These are phyloP conservation scores for Acipenser transmontanus DNA, from an alignment of 2,797 vertebrate species.

Conservation along the genomic window DNA sequence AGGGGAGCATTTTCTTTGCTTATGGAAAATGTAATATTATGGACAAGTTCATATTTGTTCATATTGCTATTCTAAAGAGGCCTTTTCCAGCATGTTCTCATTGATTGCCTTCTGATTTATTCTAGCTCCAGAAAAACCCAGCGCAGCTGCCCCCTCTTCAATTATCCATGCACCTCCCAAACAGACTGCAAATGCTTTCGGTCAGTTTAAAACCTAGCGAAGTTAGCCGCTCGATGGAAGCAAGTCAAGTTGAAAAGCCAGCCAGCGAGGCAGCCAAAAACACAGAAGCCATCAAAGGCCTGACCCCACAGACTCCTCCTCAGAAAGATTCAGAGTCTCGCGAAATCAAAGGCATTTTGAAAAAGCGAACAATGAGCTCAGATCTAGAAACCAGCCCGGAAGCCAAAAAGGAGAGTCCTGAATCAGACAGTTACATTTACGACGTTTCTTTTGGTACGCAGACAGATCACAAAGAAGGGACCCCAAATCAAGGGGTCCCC, in stretches of 20 bases:
- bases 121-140: constrained; percentile 55
- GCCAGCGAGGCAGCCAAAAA: neutral
- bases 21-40: too few relatives aligned
- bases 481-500: neutral
- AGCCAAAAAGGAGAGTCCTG: constrained; percentile 44
- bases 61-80: too few relatives aligned
- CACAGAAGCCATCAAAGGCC: constrained; percentile 22
- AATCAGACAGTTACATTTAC: too few relatives aligned
- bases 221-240: constrained; percentile 18
- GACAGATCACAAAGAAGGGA: too few relatives aligned
- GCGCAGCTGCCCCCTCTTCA: constrained; percentile 53
- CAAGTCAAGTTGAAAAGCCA: too few relatives aligned
- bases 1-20: too few relatives aligned
- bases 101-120: too few relatives aligned
- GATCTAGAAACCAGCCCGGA: constrained; percentile 27
- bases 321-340: constrained; percentile 37
- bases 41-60: too few relatives aligned
- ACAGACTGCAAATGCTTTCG: constrained; percentile 56
- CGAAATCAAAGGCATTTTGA: constrained; percentile 60
- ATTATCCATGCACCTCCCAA: constrained; percentile 49
- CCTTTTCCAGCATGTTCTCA: too few relatives aligned
- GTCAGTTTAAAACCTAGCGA: constrained; percentile 62
- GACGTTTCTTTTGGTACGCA: too few relatives aligned
- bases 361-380: constrained; percentile 38
- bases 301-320: constrained; percentile 17